phyloP scores from a whole-genome alignment of 2,797 vertebrate genomes.

The Salarias fasciatus region DNA sequence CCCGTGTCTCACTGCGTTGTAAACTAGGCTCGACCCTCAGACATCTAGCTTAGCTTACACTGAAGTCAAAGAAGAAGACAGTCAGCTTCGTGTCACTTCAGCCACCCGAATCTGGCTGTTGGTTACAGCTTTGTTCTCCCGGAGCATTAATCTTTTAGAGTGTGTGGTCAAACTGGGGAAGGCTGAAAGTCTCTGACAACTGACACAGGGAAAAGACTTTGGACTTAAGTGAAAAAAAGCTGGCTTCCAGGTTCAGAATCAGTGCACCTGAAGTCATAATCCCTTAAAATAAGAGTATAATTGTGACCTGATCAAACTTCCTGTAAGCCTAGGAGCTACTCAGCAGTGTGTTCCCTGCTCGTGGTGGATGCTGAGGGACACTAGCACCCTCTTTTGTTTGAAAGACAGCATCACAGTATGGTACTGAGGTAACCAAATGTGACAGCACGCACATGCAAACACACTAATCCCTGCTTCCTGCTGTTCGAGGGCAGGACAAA shows the following conservation, averaged over 20 bases:
- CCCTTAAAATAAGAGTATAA: slow-evolving; percentile 53
- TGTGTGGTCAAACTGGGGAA: slow-evolving; percentile 29
- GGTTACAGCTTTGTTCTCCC: slow-evolving; percentile 34
- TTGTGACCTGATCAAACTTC: slow-evolving; percentile 57
- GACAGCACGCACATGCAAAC: slow-evolving; percentile 71
- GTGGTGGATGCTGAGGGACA: slow-evolving; percentile 53
- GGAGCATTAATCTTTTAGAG: slow-evolving; percentile 9
- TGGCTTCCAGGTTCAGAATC: slow-evolving; percentile 58
- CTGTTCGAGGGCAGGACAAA: slow-evolving; percentile 32
- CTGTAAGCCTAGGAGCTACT: slow-evolving; percentile 54
- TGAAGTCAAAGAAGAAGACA: slow-evolving; percentile 53
- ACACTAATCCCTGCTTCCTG: slow-evolving; percentile 62
- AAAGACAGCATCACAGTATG: slow-evolving; percentile 63
- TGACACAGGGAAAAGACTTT: slow-evolving; percentile 14
- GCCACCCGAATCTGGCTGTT: slow-evolving; percentile 12
- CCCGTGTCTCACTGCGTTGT: slow-evolving; percentile 41
- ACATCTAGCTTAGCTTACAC: slow-evolving; percentile 48
- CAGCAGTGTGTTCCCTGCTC: slow-evolving; percentile 56
- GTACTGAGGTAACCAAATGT: slow-evolving; percentile 77
- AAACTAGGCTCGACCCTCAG: slow-evolving; percentile 58
- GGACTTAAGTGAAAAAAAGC: slow-evolving; percentile 27
- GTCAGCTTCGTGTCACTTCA: slow-evolving; percentile 38
- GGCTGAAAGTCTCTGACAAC: slow-evolving; percentile 26
- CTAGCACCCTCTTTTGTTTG: slow-evolving; percentile 73
- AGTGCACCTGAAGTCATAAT: slow-evolving; percentile 64